Evolutionary conservation across 2,113 vertebrate genomes (phyloP).

Genomic region (Scartelaos histophorus): DNA sequence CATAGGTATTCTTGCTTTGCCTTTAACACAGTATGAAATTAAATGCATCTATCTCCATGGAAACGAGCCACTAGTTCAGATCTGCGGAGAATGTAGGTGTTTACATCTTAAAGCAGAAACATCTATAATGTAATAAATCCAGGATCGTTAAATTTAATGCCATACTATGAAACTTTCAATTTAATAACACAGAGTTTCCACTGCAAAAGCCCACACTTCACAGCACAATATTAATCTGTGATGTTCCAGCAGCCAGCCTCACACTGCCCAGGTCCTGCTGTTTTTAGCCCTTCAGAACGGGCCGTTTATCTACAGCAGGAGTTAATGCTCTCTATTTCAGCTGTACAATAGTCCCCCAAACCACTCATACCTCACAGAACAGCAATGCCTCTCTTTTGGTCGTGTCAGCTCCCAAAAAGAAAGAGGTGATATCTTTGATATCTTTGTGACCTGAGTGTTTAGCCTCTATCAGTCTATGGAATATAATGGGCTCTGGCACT

Average conservation of each 20-base stretch:
- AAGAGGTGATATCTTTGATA: neutral
- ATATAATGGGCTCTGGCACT: neutral
- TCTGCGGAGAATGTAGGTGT: too few relatives aligned
- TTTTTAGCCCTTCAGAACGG: neutral
- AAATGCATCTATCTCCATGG: too few relatives aligned
- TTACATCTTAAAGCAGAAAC: too few relatives aligned
- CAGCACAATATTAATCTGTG: neutral
- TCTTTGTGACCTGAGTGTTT: conserved; percentile 5
- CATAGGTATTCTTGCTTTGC: too few relatives aligned
- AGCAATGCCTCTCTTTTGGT: neutral
- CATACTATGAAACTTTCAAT: neutral
- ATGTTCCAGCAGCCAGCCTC: neutral
- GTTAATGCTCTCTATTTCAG: conserved; percentile 6
- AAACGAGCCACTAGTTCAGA: too few relatives aligned
- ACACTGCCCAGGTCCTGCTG: neutral
- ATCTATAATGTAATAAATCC: too few relatives aligned
- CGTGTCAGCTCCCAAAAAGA: conserved; percentile 6
- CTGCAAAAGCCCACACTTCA: neutral
- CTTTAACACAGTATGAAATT: too few relatives aligned
- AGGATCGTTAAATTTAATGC: too few relatives aligned
- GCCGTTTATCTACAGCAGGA: neutral
- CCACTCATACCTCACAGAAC: neutral
- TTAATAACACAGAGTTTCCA: too few relatives aligned
- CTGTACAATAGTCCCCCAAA: conserved; percentile 3
- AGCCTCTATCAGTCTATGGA: neutral